Evolutionary conservation across 2,888 invertebrate species (phyloP).

Genomic region (Diplolepis rosae): DNA sequence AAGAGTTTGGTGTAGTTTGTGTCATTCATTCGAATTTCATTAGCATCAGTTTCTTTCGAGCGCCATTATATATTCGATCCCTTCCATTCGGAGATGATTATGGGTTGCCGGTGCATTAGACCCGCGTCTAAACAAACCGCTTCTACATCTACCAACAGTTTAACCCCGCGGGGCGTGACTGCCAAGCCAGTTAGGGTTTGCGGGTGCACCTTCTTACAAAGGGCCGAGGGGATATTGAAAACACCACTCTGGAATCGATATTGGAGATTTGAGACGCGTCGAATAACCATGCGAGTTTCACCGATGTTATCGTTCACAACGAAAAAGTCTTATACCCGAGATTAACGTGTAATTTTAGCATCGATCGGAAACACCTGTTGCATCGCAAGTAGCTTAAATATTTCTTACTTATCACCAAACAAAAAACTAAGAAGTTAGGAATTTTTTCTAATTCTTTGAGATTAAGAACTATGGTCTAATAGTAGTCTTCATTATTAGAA

Average conservation of each 20-base stretch:
- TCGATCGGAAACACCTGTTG: background rate
- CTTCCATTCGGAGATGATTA: constrained; percentile 67
- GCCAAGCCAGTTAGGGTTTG: constrained; percentile 39
- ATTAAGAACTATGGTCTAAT: no score
- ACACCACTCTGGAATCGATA: constrained; percentile 10
- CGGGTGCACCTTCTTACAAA: constrained; percentile 18
- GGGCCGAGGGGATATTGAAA: constrained; percentile 9
- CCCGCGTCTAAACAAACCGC: constrained; percentile 71
- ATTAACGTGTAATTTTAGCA: background rate
- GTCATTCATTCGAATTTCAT: constrained; percentile 21
- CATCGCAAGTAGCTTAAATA: background rate
- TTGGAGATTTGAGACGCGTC: constrained; percentile 2
- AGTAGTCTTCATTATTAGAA: no score
- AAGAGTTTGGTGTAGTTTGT: constrained; percentile 3
- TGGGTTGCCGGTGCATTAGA: constrained; percentile 66
- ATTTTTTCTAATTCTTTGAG: no score
- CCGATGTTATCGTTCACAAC: background rate
- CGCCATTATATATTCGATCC: constrained; percentile 64
- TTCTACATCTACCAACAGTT: constrained; percentile 68
- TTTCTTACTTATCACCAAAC: background rate
- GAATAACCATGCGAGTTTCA: constrained; percentile 14
- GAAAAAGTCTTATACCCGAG: background rate
- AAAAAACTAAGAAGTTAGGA: no score
- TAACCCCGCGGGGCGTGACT: constrained; percentile 60
- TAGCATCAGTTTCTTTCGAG: constrained; percentile 14